Conservation (phyloP, 2,797 vertebrate species). For the Euthynnus affinis region DNA sequence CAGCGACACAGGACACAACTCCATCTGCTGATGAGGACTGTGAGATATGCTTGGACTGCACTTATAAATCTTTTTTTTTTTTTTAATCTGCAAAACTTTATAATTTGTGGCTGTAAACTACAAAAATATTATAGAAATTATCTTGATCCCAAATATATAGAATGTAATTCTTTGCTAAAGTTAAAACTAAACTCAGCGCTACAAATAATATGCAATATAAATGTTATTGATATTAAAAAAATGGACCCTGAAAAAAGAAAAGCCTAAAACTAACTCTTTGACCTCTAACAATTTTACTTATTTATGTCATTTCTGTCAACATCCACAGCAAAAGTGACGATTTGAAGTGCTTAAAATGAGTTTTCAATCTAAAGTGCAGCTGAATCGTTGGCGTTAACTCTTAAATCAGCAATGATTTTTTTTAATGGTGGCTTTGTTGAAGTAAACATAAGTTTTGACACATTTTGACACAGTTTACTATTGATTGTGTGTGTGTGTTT, state of each 20-base stretch:
- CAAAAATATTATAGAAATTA: not conserved
- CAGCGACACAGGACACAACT: not conserved
- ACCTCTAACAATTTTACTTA: too few relatives aligned
- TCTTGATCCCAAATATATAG: not conserved
- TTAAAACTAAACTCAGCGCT: not conserved
- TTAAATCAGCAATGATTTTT: not conserved
- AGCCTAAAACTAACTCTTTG: too few relatives aligned
- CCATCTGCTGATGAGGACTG: not conserved
- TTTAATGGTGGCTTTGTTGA: conserved; percentile 4
- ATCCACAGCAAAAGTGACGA: not conserved
- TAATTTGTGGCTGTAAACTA: not conserved
- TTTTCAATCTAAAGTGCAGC: not conserved
- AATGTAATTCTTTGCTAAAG: not conserved
- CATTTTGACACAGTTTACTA: not conserved
- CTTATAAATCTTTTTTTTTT: not conserved
- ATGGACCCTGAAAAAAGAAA: conserved; percentile 4
- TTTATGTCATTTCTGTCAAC: not conserved
- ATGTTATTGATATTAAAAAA: not conserved
- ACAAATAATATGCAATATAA: not conserved
- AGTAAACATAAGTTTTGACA: conserved; percentile 29
- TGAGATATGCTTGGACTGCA: conserved; percentile 3
- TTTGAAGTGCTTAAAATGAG: not conserved
- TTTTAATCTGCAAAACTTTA: not conserved
- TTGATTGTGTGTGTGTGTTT: not conserved
- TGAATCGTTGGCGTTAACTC: not conserved